These are phyloP conservation scores for Atta texana DNA, from an alignment of 1,140 invertebrate genomes.

Conservation along the genomic window DNA sequence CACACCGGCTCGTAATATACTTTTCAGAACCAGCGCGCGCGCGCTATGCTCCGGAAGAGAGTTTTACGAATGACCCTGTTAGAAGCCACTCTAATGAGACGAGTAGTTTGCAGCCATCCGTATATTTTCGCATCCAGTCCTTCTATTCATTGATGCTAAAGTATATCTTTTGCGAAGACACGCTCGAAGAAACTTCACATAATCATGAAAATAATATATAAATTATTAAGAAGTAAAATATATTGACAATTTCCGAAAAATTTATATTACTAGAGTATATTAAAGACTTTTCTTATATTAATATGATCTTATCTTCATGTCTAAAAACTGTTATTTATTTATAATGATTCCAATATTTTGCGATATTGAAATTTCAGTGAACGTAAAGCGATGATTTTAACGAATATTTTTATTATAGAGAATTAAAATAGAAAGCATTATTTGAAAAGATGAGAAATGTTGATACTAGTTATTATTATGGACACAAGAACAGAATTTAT, in stretches of 20 bases:
- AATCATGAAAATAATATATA: background rate
- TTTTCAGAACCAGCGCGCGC: constrained; percentile 17
- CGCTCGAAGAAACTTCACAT: background rate
- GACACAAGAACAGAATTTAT: background rate
- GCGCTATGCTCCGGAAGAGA: constrained; percentile 15
- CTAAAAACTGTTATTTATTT: constrained; percentile 38
- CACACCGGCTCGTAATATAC: constrained; percentile 53
- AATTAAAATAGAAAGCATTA: background rate
- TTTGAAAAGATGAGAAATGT: background rate
- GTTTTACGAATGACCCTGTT: constrained; percentile 43
- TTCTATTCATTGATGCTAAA: background rate
- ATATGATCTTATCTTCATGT: constrained; percentile 41
- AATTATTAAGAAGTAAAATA: background rate
- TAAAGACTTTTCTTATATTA: constrained; percentile 11
- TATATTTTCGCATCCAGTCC: constrained; percentile 2
- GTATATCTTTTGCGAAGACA: background rate
- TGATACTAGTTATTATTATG: background rate
- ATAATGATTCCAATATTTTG: constrained; percentile 27
- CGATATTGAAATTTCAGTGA: constrained; percentile 35
- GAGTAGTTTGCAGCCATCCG: constrained; percentile 23
- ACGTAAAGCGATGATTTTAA: background rate
- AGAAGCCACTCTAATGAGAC: constrained; percentile 49
- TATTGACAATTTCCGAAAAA: constrained; percentile 25
- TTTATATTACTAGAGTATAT: background rate
- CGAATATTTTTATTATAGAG: background rate